Conservation (phyloP, 2,888 invertebrate genomes). For the Rutpela maculata region DNA sequence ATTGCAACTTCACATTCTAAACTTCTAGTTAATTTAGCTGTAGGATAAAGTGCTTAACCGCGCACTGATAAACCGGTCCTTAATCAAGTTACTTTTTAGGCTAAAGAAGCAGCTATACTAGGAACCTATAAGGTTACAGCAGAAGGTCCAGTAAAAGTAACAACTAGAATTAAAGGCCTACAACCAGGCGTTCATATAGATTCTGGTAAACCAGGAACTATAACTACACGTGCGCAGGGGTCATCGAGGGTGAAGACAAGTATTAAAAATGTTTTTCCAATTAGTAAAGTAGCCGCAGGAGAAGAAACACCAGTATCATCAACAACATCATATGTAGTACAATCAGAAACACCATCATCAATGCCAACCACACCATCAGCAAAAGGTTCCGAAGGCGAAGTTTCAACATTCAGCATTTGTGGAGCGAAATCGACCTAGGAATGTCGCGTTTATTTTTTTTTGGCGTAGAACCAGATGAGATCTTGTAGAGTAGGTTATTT, state of each 20-base stretch:
- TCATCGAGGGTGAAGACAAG: background rate
- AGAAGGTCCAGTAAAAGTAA: constrained; percentile 50
- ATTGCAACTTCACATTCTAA: too few species aligned
- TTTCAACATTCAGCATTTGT: background rate
- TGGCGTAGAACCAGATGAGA: too few species aligned
- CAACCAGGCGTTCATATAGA: constrained; percentile 47
- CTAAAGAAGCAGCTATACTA: background rate
- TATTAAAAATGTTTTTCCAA: constrained; percentile 23
- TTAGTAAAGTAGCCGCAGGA: background rate
- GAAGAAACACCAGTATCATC: background rate
- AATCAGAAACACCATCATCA: background rate
- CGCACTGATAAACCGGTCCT: too few species aligned
- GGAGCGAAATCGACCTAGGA: too few species aligned
- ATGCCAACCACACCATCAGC: background rate
- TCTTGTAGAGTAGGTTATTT: too few species aligned
- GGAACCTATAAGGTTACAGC: constrained; percentile 38
- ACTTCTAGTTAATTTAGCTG: too few species aligned
- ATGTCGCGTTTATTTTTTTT: too few species aligned
- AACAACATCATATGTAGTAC: background rate
- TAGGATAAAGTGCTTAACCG: too few species aligned
- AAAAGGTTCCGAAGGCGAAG: background rate
- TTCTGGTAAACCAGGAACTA: constrained; percentile 34
- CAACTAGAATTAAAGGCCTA: constrained; percentile 52
- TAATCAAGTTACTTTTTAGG: background rate
- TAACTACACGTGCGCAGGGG: constrained; percentile 43